phyloP scores from a whole-genome alignment of 2,797 vertebrate genomes.

The Pantherophis alleghaniensis region DNA sequence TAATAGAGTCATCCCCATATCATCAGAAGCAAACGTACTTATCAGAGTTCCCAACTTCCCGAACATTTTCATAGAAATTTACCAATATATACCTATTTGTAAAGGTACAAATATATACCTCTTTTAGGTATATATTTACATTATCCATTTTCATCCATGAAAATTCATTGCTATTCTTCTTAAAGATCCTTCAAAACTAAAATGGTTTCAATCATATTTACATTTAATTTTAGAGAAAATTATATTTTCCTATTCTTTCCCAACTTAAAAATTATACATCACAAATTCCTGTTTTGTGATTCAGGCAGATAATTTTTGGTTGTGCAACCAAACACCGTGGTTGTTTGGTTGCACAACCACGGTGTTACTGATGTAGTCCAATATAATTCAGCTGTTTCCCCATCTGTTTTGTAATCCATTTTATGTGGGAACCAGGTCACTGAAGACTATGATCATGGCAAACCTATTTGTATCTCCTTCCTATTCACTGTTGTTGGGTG shows the following conservation, averaged over 20 bases:
- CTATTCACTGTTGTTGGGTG: conserved; percentile 9
- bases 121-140: background rate
- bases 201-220: background rate
- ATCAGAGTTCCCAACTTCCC: background rate
- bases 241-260: conserved; percentile 8
- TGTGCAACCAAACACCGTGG: background rate
- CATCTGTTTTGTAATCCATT: background rate
- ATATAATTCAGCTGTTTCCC: background rate
- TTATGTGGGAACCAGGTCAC: conserved; percentile 22
- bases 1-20: background rate
- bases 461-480: background rate
- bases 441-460: background rate
- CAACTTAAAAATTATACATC: background rate
- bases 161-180: no score
- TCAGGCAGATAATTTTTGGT: background rate
- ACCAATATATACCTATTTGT: no score
- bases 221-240: background rate
- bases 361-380: background rate
- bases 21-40: background rate
- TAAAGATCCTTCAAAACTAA: background rate
- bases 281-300: conserved; percentile 13
- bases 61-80: background rate
- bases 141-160: background rate
- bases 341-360: background rate
- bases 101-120: no score